Conservation (phyloP, 2,888 invertebrate genomes). For the Tiliacea aurago region DNA sequence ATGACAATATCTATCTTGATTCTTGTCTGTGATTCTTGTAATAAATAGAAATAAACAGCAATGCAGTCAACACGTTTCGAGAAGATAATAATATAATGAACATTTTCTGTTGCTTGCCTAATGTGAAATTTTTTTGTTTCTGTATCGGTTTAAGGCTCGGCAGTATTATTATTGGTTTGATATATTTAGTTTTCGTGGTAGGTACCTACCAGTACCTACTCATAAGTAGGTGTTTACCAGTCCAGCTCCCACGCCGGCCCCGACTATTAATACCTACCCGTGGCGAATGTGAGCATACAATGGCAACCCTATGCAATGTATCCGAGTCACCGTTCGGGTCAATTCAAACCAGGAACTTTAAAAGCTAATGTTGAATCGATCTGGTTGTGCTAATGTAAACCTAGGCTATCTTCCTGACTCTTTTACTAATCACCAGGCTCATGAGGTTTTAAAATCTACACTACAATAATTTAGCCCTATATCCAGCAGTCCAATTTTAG, state of each 20-base stretch:
- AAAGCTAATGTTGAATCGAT: neutral
- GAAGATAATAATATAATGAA: neutral
- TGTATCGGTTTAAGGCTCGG: neutral
- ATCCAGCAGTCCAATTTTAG: neutral
- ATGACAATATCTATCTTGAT: neutral
- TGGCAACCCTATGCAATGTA: neutral
- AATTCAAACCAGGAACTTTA: neutral
- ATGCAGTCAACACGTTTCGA: neutral
- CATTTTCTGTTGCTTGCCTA: constrained; percentile 1
- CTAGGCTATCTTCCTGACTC: neutral
- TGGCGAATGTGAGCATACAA: neutral
- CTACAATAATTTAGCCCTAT: neutral
- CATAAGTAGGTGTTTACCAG: neutral
- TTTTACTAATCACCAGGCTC: neutral
- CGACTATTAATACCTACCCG: neutral
- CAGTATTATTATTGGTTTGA: constrained; percentile 9
- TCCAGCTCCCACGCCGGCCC: too few relatives aligned
- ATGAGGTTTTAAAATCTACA: neutral
- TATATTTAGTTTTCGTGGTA: constrained; percentile 13
- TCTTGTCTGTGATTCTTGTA: neutral
- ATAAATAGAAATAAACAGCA: neutral
- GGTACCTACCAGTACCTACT: neutral
- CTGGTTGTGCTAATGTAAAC: neutral
- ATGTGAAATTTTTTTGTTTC: neutral
- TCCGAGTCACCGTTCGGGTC: neutral